phyloP scores from a whole-genome alignment of 2,888 invertebrate genomes.

The Sarcophaga subvicina region DNA sequence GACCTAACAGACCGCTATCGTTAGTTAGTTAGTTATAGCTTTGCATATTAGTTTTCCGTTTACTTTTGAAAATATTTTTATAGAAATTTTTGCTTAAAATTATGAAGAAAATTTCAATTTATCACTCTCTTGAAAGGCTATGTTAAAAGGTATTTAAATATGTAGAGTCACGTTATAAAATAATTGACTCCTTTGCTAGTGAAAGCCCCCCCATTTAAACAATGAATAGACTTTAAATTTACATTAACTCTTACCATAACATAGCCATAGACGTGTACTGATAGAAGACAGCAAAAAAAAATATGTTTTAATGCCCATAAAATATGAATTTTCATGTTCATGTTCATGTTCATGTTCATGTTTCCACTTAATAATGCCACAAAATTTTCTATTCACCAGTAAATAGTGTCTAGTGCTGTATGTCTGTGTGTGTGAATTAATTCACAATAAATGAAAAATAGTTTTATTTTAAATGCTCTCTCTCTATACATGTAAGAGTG shows the following conservation, averaged over 20 bases:
- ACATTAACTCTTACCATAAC: neutral
- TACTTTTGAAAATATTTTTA: too few relatives aligned
- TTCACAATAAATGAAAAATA: slow-evolving; percentile 21
- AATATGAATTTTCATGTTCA: slow-evolving; percentile 64
- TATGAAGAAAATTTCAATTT: too few relatives aligned
- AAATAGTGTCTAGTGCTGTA: neutral
- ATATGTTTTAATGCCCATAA: slow-evolving; percentile 61
- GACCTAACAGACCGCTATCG: too few relatives aligned
- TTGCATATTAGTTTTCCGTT: too few relatives aligned
- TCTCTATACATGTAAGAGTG: neutral
- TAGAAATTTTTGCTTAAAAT: too few relatives aligned
- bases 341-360: slow-evolving; percentile 57
- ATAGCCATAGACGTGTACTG: too few relatives aligned
- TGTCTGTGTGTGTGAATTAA: slow-evolving; percentile 41
- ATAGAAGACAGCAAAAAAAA: neutral
- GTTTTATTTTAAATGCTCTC: slow-evolving; percentile 37
- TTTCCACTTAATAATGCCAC: slow-evolving; percentile 68
- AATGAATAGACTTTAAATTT: neutral
- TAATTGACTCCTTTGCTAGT: neutral
- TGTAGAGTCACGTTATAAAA: neutral
- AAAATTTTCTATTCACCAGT: slow-evolving; percentile 34
- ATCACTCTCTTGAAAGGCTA: too few relatives aligned
- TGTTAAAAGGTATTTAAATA: neutral
- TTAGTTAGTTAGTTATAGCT: too few relatives aligned
- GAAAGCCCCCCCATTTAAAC: neutral